A percentile compares a stretch with the other conserved stretches of the same genome.
These are phyloP conservation scores for Tauraco hartlaubi DNA, from an alignment of 2,797 vertebrate species.

Conservation along the genomic window DNA sequence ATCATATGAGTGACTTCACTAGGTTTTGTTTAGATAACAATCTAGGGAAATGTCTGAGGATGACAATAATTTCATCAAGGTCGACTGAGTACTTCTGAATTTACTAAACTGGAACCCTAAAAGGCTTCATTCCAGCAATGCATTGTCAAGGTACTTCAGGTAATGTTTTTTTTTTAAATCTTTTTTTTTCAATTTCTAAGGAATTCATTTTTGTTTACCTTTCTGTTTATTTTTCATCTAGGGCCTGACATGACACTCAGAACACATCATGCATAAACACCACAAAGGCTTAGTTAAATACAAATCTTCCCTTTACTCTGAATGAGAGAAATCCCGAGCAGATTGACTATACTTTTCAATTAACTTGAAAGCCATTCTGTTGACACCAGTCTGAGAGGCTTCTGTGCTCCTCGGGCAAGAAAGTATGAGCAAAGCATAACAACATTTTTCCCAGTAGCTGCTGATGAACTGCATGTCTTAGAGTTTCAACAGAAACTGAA, in stretches of 20 bases:
- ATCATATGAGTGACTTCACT: neutral
- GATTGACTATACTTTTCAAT: slow-evolving; percentile 27
- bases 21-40: neutral
- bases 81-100: neutral
- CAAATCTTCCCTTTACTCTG: neutral
- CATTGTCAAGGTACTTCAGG: neutral
- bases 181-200: neutral
- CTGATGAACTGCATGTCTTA: neutral
- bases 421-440: slow-evolving; percentile 13
- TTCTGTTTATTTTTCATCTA: neutral
- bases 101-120: neutral
- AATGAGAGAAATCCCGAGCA: slow-evolving; percentile 10
- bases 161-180: neutral
- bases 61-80: neutral
- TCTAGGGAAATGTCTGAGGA: neutral
- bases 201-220: neutral
- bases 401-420: slow-evolving; percentile 23
- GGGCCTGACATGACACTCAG: neutral
- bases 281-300: neutral
- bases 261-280: neutral
- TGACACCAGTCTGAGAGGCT: neutral
- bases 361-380: slow-evolving; percentile 43
- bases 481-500: neutral
- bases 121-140: neutral
- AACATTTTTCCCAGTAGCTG: neutral